phyloP scores from a whole-genome alignment of 2,888 invertebrate species.

The Ectobius pallidus region DNA sequence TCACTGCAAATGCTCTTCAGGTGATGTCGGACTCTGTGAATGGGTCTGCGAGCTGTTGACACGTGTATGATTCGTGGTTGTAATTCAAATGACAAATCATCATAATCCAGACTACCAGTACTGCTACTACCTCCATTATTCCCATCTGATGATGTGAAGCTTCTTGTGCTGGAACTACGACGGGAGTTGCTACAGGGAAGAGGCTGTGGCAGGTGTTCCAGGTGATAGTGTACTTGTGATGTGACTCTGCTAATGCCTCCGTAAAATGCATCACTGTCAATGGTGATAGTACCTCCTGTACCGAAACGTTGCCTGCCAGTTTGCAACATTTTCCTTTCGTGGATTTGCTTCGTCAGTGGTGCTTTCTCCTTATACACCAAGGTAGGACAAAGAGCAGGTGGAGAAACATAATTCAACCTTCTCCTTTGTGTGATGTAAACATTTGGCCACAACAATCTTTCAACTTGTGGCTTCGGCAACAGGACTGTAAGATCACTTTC shows the following conservation, averaged over 20 bases:
- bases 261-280: background rate
- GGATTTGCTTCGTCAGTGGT: no score
- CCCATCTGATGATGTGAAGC: background rate
- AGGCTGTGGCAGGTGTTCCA: background rate
- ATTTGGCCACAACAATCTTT: no score
- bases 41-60: background rate
- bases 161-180: background rate
- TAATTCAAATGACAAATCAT: background rate
- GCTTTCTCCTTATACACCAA: no score
- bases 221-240: background rate
- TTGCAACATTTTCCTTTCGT: background rate
- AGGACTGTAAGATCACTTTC: background rate
- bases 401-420: no score
- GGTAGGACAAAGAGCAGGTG: no score
- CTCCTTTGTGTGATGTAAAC: no score
- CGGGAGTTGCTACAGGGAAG: background rate
- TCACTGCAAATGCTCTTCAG: background rate
- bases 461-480: background rate
- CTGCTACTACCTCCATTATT: background rate
- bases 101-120: background rate
- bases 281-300: background rate
- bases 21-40: background rate
- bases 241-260: background rate
- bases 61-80: background rate
- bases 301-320: background rate